Conservation (phyloP, 1,140 invertebrate species). For the Oedothorax gibbosus region DNA sequence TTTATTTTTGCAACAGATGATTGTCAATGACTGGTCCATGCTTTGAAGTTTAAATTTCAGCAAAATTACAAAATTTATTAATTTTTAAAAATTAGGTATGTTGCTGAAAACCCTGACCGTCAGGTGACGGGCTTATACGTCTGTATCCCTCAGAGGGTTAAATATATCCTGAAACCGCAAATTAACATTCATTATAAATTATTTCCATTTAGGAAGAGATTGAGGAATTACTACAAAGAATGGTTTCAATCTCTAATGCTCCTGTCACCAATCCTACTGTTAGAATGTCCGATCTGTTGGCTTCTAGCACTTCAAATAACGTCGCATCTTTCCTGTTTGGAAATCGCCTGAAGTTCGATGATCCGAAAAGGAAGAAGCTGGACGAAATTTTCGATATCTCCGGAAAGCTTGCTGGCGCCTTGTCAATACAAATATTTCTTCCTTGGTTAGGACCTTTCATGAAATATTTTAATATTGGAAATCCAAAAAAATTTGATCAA, state of each 20-base stretch:
- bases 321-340: conserved; percentile 90
- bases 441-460: conserved; percentile 32
- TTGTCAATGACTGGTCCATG: too few relatives aligned
- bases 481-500: background rate
- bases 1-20: too few relatives aligned
- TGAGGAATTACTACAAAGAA: conserved; percentile 7
- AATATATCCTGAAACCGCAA: too few relatives aligned
- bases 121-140: too few relatives aligned
- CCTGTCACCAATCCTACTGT: background rate
- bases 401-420: background rate
- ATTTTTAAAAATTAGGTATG: too few relatives aligned
- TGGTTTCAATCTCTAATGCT: background rate
- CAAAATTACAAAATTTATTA: too few relatives aligned
- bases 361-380: conserved; percentile 75
- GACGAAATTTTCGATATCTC: conserved; percentile 77
- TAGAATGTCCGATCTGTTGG: conserved; percentile 36
- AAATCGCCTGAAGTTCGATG: conserved; percentile 72
- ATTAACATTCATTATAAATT: too few relatives aligned
- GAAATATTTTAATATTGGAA: conserved; percentile 21
- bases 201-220: conserved; percentile 45
- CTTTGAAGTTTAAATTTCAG: too few relatives aligned
- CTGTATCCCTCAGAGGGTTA: too few relatives aligned
- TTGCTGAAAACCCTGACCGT: too few relatives aligned
- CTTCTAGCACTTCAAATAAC: conserved; percentile 74
- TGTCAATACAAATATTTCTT: conserved; percentile 32